A percentile compares a stretch with the other conserved stretches of the same genome.
Evolutionary conservation across 1,140 invertebrate genomes (phyloP).

Genomic region (Scylla paramamosain): DNA sequence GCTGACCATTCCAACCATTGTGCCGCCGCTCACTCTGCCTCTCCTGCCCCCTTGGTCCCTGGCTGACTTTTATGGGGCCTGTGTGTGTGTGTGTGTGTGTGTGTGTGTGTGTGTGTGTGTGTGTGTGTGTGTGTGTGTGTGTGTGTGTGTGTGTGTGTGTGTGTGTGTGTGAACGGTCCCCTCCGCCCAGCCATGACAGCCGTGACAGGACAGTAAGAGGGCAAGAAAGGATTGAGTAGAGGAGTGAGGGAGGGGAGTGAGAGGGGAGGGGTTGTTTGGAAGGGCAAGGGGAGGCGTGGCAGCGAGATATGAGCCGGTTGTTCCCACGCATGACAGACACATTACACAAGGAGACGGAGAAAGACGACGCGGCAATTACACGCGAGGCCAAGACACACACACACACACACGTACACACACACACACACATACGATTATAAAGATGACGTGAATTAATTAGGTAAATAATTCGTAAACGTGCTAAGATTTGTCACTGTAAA

Average conservation of each 20-base stretch:
- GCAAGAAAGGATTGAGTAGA: not conserved
- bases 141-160: conserved; percentile 3
- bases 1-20: conserved; percentile 30
- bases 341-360: too few relatives aligned
- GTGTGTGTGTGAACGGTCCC: not conserved
- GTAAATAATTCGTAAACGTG: too few relatives aligned
- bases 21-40: not conserved
- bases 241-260: not conserved
- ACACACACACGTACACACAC: not conserved
- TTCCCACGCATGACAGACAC: not conserved
- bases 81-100: conserved; percentile 11
- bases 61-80: not conserved
- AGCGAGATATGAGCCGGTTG: not conserved
- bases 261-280: not conserved
- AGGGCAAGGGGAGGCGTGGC: not conserved
- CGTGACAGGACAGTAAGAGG: not conserved
- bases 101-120: too few relatives aligned
- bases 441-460: too few relatives aligned
- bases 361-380: too few relatives aligned
- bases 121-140: too few relatives aligned
- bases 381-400: not conserved
- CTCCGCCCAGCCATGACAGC: not conserved
- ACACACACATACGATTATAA: not conserved
- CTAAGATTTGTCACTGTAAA: not conserved
- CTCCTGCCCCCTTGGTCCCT: not conserved